phyloP scores from a whole-genome alignment of 2,113 vertebrate species.

The Silurus glanis region DNA sequence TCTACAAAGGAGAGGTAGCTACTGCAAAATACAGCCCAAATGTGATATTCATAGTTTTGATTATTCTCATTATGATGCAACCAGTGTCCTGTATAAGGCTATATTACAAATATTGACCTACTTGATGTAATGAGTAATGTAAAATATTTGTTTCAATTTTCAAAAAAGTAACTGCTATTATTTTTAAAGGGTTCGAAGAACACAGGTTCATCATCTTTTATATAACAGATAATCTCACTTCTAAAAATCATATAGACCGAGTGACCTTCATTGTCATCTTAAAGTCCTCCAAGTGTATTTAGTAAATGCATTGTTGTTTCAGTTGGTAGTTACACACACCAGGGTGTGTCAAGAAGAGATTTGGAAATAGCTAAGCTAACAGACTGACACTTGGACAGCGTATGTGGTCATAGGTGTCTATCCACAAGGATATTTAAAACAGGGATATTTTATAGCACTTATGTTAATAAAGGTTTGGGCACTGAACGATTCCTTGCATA shows the following conservation, averaged over 20 bases:
- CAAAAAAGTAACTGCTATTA: background rate
- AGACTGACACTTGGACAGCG: background rate
- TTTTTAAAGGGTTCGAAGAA: background rate
- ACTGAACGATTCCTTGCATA: background rate
- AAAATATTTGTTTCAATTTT: background rate
- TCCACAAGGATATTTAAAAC: background rate
- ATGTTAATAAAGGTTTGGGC: background rate
- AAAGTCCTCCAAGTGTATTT: background rate
- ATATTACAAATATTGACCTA: background rate
- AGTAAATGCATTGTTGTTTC: background rate
- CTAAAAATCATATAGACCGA: background rate
- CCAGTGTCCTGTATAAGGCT: background rate
- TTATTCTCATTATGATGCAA: background rate
- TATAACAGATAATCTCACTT: background rate
- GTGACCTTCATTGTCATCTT: background rate
- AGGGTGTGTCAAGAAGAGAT: background rate
- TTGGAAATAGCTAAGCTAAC: background rate
- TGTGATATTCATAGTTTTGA: background rate
- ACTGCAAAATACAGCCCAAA: background rate
- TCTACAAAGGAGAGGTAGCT: conserved; percentile 21
- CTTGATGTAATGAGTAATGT: too few relatives aligned
- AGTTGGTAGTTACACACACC: background rate
- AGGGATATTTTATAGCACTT: background rate
- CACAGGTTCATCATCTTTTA: background rate
- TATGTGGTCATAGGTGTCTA: background rate